phyloP scores from a whole-genome alignment of 2,888 invertebrate species.

The Tachina grossa region DNA sequence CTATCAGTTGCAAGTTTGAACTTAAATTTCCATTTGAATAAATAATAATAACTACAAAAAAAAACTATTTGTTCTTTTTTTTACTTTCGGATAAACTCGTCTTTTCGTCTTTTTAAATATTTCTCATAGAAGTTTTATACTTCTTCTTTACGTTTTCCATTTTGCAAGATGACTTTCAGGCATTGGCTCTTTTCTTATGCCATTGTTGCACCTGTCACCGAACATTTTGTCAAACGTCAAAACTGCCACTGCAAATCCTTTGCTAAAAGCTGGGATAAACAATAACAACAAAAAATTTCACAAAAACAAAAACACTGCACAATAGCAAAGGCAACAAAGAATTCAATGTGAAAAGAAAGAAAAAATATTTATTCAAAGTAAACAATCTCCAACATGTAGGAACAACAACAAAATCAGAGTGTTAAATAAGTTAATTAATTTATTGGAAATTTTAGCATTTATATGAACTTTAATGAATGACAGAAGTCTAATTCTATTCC shows the following conservation, averaged over 20 bases:
- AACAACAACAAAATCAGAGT: constrained; percentile 10
- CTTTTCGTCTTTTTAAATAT: constrained; percentile 1
- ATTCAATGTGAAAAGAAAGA: not conserved
- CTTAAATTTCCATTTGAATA: constrained; percentile 62
- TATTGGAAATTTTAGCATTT: not conserved
- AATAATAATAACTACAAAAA: constrained; percentile 35
- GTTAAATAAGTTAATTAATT: not conserved
- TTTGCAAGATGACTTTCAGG: constrained; percentile 60
- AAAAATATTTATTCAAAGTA: constrained; percentile 20
- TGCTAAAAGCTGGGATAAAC: constrained; percentile 43
- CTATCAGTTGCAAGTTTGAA: constrained; percentile 63
- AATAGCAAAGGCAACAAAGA: constrained; percentile 28
- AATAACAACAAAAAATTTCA: constrained; percentile 25
- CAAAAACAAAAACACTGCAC: constrained; percentile 12
- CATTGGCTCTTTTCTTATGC: constrained; percentile 62
- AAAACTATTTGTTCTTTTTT: no score
- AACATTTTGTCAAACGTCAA: constrained; percentile 71
- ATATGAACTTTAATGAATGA: no score
- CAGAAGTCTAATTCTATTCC: no score
- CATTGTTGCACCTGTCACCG: constrained; percentile 71
- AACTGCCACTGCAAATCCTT: constrained; percentile 59
- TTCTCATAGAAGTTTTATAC: not conserved
- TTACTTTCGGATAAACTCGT: not conserved
- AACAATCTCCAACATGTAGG: constrained; percentile 44
- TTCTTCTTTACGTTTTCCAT: constrained; percentile 19